Base-by-base conservation (phyloP, 2,888 invertebrate species). In the Andricus quercusramuli region DNA sequence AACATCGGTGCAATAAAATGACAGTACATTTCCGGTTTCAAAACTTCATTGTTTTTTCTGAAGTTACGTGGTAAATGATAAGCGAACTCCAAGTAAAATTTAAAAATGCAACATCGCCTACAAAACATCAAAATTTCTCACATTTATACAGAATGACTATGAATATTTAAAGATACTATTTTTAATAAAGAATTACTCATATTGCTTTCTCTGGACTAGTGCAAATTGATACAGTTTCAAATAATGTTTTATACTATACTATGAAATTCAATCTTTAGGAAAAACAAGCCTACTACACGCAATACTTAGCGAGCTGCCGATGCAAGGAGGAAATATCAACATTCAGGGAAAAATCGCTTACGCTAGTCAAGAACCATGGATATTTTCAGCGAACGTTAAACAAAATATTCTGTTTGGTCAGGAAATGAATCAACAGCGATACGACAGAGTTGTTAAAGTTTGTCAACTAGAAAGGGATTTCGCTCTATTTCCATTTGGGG, bases 341-440 rank as follows among this genome's bases (percentile, higher is more conserved):
- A 93, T 96, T 0, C 93, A 93, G 37, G 98, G 98, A 6, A 93
- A 93, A 70, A 90, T 96, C 1, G 95, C 96, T 41, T 98, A 98
- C 89, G 96, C 96, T 0, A 95, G 96, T 64, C 97, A 98, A 89
- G 96, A 97, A 87, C 95, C 98, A 1, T 98, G 98, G 98, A 93
- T 96, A 11, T 96, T 96, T 87, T 95, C 95, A 0, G 95, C 96
- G 88, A 93, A 95, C 87, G 93, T 96, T 13, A 92, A 94, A 78
- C 95, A 96, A 84, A 96, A 96, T 89, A 94, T 93, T 78, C 82
- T 93, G 3, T 93, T 93, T 62, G 93, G 92, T 0, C 88, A 91
- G 80, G 79, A 85, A 6, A 91, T 90, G 84, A 85, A 91, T 66
- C 86, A 90, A 59, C 82, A 86, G 66, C 88, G 92, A 74, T 93